phyloP scores from a whole-genome alignment of 2,797 vertebrate species.

The Lepus townsendii region DNA sequence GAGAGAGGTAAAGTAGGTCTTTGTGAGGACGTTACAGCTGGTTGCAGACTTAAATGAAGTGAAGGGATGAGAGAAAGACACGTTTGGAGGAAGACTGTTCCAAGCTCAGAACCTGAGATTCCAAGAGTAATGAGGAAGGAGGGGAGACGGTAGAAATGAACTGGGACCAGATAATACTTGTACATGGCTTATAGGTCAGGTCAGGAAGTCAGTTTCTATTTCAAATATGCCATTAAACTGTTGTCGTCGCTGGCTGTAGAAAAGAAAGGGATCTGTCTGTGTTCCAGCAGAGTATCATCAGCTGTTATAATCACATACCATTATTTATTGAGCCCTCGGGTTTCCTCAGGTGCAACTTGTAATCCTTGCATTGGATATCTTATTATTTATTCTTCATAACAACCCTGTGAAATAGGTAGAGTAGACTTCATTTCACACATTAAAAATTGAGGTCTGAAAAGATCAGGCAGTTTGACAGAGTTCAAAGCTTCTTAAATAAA shows the following conservation, averaged over 20 bases:
- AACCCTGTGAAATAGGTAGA: neutral
- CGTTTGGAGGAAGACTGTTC: neutral
- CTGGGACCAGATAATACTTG: no score
- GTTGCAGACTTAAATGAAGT: neutral
- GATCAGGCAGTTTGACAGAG: neutral
- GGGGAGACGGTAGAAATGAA: neutral
- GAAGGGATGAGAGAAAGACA: neutral
- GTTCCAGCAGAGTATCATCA: accelerated
- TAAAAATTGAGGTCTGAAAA: neutral
- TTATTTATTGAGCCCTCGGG: accelerated
- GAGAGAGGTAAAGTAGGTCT: accelerated
- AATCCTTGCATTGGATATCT: neutral
- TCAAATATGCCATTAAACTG: accelerated
- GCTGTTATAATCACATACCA: accelerated
- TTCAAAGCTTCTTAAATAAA: neutral
- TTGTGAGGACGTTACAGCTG: neutral
- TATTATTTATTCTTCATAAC: neutral
- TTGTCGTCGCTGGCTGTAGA: accelerated
- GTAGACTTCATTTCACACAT: neutral
- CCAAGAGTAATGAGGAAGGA: neutral
- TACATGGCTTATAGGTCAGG: accelerated
- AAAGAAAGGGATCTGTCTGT: neutral
- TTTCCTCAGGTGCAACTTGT: neutral
- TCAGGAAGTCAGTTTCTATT: no score
- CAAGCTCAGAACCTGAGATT: neutral